Percentiles rank a stretch among this genome's conserved stretches.
phyloP scores from a whole-genome alignment of 2,888 invertebrate species.

The Tridacna gigas region DNA sequence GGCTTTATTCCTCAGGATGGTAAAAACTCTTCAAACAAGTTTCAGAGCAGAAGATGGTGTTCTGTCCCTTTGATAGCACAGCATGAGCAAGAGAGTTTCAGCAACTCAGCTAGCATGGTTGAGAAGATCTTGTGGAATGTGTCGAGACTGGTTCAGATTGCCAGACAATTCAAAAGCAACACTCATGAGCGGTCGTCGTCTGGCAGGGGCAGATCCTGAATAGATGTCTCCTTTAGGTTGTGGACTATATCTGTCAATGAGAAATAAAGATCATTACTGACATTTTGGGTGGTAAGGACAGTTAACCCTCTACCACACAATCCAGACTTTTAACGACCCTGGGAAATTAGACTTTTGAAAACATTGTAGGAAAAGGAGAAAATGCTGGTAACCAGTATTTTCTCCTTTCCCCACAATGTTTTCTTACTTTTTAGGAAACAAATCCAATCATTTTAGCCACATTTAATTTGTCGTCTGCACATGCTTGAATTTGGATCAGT shows the following conservation, averaged over 20 bases:
- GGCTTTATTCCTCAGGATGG: not conserved
- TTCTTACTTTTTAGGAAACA: too few species aligned
- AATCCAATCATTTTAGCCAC: too few species aligned
- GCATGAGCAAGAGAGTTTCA: not conserved
- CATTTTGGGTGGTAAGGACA: not conserved
- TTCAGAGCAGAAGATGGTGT: not conserved
- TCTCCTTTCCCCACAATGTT: too few species aligned
- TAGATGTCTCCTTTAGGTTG: constrained; percentile 16
- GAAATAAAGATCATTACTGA: not conserved
- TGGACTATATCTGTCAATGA: constrained; percentile 20
- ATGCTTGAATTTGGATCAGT: too few species aligned
- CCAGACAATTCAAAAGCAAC: constrained; percentile 72
- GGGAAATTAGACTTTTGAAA: too few species aligned
- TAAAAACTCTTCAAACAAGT: not conserved
- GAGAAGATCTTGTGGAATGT: constrained; percentile 61
- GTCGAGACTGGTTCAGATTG: constrained; percentile 67
- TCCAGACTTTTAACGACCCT: too few species aligned
- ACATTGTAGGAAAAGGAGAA: too few species aligned
- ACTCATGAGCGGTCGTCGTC: constrained; percentile 68
- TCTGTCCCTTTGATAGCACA: not conserved
- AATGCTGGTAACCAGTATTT: too few species aligned
- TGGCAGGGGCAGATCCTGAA: constrained; percentile 63
- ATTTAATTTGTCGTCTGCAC: too few species aligned
- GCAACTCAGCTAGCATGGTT: constrained; percentile 29
- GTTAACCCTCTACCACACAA: too few species aligned